A percentile compares a stretch with the other conserved stretches of the same genome.
Evolutionary conservation across 1,140 invertebrate genomes (phyloP).

Genomic region (Amphibalanus amphitrite): DNA sequence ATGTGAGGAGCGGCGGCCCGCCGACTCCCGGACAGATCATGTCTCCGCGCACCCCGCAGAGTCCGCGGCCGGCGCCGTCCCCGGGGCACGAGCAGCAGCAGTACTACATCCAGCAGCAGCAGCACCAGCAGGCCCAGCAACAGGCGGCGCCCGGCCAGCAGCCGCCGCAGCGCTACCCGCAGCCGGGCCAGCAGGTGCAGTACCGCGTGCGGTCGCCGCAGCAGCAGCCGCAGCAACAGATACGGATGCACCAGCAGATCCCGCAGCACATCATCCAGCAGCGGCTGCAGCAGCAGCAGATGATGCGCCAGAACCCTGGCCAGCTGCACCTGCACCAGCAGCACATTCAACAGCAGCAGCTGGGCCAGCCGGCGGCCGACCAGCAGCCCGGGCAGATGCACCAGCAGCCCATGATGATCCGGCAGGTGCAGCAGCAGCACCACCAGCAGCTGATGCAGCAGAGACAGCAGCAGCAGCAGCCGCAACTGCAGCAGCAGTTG

Average conservation of each 20-base stretch:
- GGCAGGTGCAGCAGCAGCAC: constrained; percentile 18
- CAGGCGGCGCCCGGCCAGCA: constrained; percentile 2
- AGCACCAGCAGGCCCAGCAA: constrained; percentile 2
- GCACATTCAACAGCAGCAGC: constrained; percentile 10
- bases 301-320: background rate
- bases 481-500: background rate
- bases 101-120: background rate
- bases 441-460: constrained; percentile 12
- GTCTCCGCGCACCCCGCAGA: background rate
- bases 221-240: constrained; percentile 15
- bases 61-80: background rate
- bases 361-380: constrained; percentile 6
- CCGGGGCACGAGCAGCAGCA: background rate
- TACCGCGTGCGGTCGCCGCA: constrained; percentile 16
- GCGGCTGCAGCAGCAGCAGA: constrained; percentile 5
- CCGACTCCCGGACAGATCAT: background rate
- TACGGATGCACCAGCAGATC: constrained; percentile 18
- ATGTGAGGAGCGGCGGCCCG: background rate
- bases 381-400: constrained; percentile 4
- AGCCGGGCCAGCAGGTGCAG: constrained; percentile 17
- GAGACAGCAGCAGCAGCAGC: constrained; percentile 3
- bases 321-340: constrained; percentile 1
- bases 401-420: constrained; percentile 15
- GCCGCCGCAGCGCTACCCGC: constrained; percentile 16
- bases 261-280: constrained; percentile 12